Evolutionary conservation across 2,113 vertebrate species (phyloP).

Genomic region (Ammospiza nelsoni): DNA sequence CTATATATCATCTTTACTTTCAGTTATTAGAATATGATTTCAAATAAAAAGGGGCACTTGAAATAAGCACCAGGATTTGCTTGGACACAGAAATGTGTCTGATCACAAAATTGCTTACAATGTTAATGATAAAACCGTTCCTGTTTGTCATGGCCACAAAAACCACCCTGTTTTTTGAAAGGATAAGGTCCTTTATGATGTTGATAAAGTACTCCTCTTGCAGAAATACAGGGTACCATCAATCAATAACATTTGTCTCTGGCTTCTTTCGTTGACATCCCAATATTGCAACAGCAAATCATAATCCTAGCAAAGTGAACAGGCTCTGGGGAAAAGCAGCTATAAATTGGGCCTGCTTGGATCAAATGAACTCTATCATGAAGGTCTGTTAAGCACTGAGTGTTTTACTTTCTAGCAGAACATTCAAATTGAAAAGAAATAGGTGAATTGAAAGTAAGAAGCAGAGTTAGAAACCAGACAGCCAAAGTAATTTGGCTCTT

Average conservation of each 20-base stretch:
- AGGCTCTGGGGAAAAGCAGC: slow-evolving; percentile 65
- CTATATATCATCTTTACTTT: neutral
- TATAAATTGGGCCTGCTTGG: slow-evolving; percentile 66
- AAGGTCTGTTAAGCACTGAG: slow-evolving; percentile 63
- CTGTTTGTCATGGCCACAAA: slow-evolving; percentile 37
- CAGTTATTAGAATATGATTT: neutral
- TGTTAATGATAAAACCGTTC: slow-evolving; percentile 23
- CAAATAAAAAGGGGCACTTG: neutral
- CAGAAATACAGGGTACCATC: slow-evolving; percentile 64
- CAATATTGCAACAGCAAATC: slow-evolving; percentile 76
- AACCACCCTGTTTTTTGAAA: neutral
- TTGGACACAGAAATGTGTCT: neutral
- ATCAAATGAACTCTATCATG: slow-evolving; percentile 69
- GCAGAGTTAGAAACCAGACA: slow-evolving; percentile 6
- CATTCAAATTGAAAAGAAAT: slow-evolving; percentile 34
- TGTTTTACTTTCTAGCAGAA: slow-evolving; percentile 46
- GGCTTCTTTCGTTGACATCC: slow-evolving; percentile 67
- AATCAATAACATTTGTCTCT: slow-evolving; percentile 66
- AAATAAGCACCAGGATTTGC: neutral
- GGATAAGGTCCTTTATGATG: slow-evolving; percentile 63
- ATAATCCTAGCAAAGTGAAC: slow-evolving; percentile 73
- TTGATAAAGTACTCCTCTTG: slow-evolving; percentile 69
- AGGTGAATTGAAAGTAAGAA: neutral
- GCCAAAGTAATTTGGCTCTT: neutral
- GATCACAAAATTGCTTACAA: slow-evolving; percentile 16